Evolutionary conservation across 2,888 invertebrate species (phyloP).

Genomic region (Stenotaenia linearis): DNA sequence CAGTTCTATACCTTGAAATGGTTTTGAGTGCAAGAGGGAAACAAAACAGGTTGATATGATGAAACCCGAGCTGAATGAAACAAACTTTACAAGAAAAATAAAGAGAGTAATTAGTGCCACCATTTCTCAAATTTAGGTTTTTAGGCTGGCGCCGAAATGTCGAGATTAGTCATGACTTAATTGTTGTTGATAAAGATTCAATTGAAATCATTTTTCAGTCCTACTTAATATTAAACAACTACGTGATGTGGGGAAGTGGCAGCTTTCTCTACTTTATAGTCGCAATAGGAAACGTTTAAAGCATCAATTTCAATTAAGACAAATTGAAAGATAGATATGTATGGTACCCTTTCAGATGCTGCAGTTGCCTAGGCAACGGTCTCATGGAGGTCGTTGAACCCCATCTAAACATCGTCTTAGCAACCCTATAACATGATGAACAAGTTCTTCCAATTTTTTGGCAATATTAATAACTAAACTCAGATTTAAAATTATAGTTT

Average conservation of each 20-base stretch:
- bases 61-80: neutral
- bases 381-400: neutral
- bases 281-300: neutral
- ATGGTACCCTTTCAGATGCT: neutral
- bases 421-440: neutral
- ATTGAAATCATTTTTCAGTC: neutral
- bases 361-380: slow-evolving; percentile 1
- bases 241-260: neutral
- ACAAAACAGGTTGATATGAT: neutral
- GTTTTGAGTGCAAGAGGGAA: neutral
- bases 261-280: neutral
- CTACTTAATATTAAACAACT: neutral
- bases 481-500: no score
- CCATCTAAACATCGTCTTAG: neutral
- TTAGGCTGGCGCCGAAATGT: neutral
- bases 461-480: neutral
- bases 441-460: neutral
- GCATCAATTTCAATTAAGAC: neutral
- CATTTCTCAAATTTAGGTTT: slow-evolving; percentile 11
- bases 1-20: slow-evolving; percentile 1
- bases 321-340: neutral
- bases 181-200: neutral
- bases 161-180: neutral
- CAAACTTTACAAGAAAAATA: neutral
- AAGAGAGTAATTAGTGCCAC: slow-evolving; percentile 1